Conservation (phyloP, 2,888 invertebrate genomes). For the Sericinus montela region DNA sequence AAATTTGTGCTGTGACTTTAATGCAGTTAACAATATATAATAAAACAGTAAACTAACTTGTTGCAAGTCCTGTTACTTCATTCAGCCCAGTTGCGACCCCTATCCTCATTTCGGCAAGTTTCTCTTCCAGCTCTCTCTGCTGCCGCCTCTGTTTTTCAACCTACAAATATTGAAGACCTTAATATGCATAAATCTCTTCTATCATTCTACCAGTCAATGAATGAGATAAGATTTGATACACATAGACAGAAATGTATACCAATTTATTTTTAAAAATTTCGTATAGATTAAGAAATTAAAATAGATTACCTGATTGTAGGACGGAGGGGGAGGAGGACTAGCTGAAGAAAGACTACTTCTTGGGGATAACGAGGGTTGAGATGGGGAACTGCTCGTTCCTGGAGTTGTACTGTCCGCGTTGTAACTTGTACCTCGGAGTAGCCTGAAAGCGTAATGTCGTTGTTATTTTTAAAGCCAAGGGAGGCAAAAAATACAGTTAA, state of each 20-base stretch:
- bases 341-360: conserved; percentile 92
- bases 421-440: conserved; percentile 76
- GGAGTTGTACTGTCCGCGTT: conserved; percentile 78
- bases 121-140: conserved; percentile 71
- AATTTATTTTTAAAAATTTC: too few relatives aligned
- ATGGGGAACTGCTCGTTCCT: conserved; percentile 82
- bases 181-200: background rate
- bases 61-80: conserved; percentile 71
- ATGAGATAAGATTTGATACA: too few relatives aligned
- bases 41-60: conserved; percentile 44
- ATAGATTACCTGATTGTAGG: conserved; percentile 61
- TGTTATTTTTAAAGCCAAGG: too few relatives aligned
- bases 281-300: too few relatives aligned
- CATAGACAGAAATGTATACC: too few relatives aligned
- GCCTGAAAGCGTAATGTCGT: conserved; percentile 43
- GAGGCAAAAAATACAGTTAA: too few relatives aligned
- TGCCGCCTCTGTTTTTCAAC: conserved; percentile 82
- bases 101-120: conserved; percentile 78
- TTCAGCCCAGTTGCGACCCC: conserved; percentile 67
- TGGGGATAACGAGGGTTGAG: conserved; percentile 91
- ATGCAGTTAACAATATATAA: too few relatives aligned
- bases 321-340: conserved; percentile 86
- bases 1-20: too few relatives aligned
- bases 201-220: too few relatives aligned
- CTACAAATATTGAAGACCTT: conserved; percentile 62